Conservation (phyloP, 1,140 invertebrate genomes). For the Drosophila novamexicana region DNA sequence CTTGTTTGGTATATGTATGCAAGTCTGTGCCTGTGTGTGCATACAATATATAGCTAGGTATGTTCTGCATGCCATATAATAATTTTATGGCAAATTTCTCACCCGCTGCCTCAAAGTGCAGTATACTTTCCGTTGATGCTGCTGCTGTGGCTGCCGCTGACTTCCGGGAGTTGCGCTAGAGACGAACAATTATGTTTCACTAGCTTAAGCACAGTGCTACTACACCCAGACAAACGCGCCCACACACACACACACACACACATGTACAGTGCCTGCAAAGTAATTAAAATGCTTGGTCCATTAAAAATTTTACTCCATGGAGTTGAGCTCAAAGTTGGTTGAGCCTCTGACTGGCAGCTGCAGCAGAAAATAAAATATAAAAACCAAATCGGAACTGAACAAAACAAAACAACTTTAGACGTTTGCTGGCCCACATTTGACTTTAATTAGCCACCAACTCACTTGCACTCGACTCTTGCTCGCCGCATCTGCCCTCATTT, state of each 20-base stretch:
- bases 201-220: conserved; percentile 67
- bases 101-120: conserved; percentile 51
- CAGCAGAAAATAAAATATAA: conserved; percentile 18
- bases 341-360: conserved; percentile 64
- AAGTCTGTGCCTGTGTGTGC: conserved; percentile 6
- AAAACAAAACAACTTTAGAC: conserved; percentile 76
- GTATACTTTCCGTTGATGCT: conserved; percentile 73
- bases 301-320: conserved; percentile 79
- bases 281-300: conserved; percentile 82
- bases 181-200: conserved; percentile 81
- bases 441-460: conserved; percentile 72
- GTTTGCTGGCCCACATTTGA: conserved; percentile 62
- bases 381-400: conserved; percentile 37
- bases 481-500: background rate
- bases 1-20: conserved; percentile 52
- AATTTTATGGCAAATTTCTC: conserved; percentile 77
- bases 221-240: conserved; percentile 14
- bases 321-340: conserved; percentile 76
- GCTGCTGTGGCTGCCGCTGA: conserved; percentile 63
- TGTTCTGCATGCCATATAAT: conserved; percentile 51
- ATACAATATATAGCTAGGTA: conserved; percentile 30
- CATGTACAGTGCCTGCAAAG: conserved; percentile 52
- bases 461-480: background rate
- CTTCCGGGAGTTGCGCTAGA: conserved; percentile 76
- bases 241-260: conserved; percentile 11